phyloP scores from a whole-genome alignment of 1,140 invertebrate species.

The Eumeta japonica region DNA sequence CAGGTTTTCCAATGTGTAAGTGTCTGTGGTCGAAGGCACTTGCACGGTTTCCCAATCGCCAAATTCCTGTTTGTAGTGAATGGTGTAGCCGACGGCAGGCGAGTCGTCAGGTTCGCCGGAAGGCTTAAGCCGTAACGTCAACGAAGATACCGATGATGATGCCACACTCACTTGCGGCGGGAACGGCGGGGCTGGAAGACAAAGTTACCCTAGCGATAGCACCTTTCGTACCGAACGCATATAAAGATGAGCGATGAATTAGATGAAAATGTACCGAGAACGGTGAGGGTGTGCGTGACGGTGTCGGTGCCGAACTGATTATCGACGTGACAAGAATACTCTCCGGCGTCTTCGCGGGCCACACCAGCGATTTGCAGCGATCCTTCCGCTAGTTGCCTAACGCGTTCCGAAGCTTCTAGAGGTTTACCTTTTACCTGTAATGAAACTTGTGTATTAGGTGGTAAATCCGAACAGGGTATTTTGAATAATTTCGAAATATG shows the following conservation, averaged over 20 bases:
- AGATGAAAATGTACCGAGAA: slow-evolving; percentile 73
- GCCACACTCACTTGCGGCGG: slow-evolving; percentile 76
- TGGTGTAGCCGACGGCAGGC: slow-evolving; percentile 77
- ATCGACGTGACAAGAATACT: slow-evolving; percentile 88
- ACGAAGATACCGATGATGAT: slow-evolving; percentile 79
- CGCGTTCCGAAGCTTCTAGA: slow-evolving; percentile 71
- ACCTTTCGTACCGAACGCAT: too few species aligned
- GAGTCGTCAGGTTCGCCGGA: slow-evolving; percentile 80
- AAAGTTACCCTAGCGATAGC: neutral
- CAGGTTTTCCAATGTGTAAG: slow-evolving; percentile 82
- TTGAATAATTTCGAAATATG: neutral
- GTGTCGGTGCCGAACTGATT: slow-evolving; percentile 91
- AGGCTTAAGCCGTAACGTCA: slow-evolving; percentile 73
- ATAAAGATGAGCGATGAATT: neutral
- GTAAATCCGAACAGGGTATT: too few species aligned
- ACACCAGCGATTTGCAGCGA: slow-evolving; percentile 88
- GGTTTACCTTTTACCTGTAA: slow-evolving; percentile 61
- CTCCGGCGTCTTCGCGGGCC: slow-evolving; percentile 83
- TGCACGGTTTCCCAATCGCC: slow-evolving; percentile 89
- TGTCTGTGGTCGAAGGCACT: slow-evolving; percentile 69
- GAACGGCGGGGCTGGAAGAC: slow-evolving; percentile 73
- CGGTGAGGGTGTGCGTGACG: slow-evolving; percentile 85
- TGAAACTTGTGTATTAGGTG: too few species aligned
- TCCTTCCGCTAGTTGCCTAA: slow-evolving; percentile 82
- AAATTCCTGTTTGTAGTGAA: slow-evolving; percentile 89